A percentile compares a stretch with the other conserved stretches of the same genome.
Conservation (phyloP, 1,140 invertebrate species). For the Cyclargus thomasi region DNA sequence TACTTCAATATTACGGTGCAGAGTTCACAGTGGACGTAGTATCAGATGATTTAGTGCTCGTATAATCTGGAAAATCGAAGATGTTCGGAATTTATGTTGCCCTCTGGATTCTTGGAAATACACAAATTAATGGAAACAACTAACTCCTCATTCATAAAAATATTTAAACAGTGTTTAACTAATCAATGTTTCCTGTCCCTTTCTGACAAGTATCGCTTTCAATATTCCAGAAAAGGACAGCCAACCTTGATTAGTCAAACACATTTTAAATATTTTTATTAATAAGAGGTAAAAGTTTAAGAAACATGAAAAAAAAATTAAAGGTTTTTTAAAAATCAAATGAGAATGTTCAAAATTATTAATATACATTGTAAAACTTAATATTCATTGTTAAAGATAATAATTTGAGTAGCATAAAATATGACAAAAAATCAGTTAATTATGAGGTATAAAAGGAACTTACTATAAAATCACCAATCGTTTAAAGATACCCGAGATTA, state of each 20-base stretch:
- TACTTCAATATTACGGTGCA: constrained; percentile 70
- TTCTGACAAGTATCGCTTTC: no score
- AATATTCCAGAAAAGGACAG: no score
- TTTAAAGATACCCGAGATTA: neutral
- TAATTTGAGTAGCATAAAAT: neutral
- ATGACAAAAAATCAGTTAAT: neutral
- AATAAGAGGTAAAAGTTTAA: no score
- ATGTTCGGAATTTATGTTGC: constrained; percentile 25
- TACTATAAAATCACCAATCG: neutral
- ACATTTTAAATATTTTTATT: no score
- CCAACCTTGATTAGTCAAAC: no score
- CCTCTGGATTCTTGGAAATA: neutral
- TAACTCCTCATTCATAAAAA: no score
- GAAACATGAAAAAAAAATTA: no score
- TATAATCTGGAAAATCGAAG: constrained; percentile 66
- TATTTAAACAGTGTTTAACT: no score
- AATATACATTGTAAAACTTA: no score
- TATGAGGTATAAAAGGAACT: neutral
- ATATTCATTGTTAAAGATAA: neutral
- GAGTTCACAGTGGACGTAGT: constrained; percentile 58
- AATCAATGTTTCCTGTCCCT: no score
- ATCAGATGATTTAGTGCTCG: constrained; percentile 65
- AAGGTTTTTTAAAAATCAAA: no score
- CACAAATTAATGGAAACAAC: neutral
- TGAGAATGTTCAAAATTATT: no score